Base-by-base conservation (phyloP, 2,888 invertebrate genomes). In the Nomada goodeniana region DNA sequence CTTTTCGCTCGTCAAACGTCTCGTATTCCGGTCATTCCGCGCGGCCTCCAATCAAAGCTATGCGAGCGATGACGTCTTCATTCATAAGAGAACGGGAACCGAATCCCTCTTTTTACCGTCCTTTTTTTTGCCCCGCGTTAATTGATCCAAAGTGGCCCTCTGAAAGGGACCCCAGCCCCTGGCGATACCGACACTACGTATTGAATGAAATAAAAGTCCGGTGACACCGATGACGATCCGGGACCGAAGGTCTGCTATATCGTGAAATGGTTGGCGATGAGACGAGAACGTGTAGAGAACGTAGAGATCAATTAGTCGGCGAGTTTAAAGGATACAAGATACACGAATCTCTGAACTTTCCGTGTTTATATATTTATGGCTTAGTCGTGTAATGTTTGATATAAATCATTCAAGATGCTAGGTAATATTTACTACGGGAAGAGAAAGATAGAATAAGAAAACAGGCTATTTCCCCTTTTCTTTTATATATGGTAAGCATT, bases 1-100 rank as follows among this genome's bases (percentile, higher is more conserved):
- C 86, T 85, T 85, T 75, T 86, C 86, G 64, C 86, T 83, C 88
- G 82, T 88, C 86, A 20, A 85, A 85, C 87, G 89, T 89, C 89
- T 89, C 89, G 85, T 84, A 71, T 89, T 87, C 86, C 88, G 86
- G 85, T 82, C 87, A 76, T 77, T 83, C 80, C 78, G 75, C 85
- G 68, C 84, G 75, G 81, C 84, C 84, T 57, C 80, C 76, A 76
- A 88, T 88, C 88, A 84, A 83, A 88, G 80, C 83, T 85, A 86
- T 82, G 79, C 84, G 77, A 72, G 61, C 78, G 88, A 86, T 80
- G 89, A 87, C 84, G 84, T 89, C 83, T 86, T 86, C 89, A 89
- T 89, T 89, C 87, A 86, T 74, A 83, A 82, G 60, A 60, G 63
- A 59, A 57, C 59, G 60, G 55, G 64, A 64, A 44, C 68, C 67